Evolutionary conservation across 2,797 vertebrate species (phyloP).

Genomic region (Hephaestus fuliginosus): DNA sequence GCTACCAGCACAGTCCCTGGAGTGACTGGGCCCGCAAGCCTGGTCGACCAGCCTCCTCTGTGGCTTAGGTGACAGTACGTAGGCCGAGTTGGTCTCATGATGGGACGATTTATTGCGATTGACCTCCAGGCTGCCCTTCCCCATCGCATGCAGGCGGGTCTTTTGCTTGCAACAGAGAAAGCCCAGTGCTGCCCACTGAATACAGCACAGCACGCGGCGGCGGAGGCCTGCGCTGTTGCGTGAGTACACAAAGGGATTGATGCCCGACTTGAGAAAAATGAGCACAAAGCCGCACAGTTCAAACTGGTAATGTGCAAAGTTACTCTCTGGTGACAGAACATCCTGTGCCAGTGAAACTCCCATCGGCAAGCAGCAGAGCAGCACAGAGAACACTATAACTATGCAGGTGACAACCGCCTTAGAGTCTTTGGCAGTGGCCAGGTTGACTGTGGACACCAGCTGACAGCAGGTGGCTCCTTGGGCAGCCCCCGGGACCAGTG

Average conservation of each 20-base stretch:
- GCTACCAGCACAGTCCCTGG: conserved; percentile 91
- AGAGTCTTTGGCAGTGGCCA: conserved; percentile 94
- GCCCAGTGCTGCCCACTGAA: conserved; percentile 88
- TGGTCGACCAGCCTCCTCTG: conserved; percentile 94
- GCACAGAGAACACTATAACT: conserved; percentile 92
- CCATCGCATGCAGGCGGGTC: conserved; percentile 93
- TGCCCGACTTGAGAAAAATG: conserved; percentile 95
- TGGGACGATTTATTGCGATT: conserved; percentile 99
- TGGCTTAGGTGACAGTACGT: conserved; percentile 94
- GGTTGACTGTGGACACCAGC: conserved; percentile 90
- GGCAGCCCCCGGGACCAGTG: conserved; percentile 78
- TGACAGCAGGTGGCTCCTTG: conserved; percentile 87
- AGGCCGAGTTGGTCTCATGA: conserved; percentile 97
- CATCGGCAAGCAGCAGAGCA: conserved; percentile 96
- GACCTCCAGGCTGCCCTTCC: conserved; percentile 94
- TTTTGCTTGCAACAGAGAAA: conserved; percentile 93
- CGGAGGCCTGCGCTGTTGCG: conserved; percentile 95
- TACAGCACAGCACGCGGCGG: conserved; percentile 91
- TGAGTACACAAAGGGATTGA: conserved; percentile 98
- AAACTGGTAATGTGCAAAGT: conserved; percentile 94
- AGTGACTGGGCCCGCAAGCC: conserved; percentile 93
- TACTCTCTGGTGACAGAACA: conserved; percentile 86
- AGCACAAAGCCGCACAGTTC: conserved; percentile 96
- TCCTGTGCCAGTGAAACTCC: conserved; percentile 93
- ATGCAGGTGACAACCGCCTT: conserved; percentile 94